Evolutionary conservation across 1,140 invertebrate genomes (phyloP).

Genomic region (Nomia melanderi): DNA sequence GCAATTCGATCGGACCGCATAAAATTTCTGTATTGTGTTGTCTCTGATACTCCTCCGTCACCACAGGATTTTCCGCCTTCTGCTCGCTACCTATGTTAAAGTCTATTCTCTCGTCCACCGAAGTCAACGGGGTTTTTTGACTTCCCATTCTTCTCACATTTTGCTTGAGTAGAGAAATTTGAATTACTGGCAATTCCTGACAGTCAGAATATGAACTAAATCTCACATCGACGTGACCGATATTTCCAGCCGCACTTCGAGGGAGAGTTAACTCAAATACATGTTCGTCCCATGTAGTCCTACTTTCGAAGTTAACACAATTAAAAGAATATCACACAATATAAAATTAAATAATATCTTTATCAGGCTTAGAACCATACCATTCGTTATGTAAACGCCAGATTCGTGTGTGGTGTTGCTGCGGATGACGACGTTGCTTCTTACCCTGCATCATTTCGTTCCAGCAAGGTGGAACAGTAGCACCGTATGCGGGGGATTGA

Average conservation of each 20-base stretch:
- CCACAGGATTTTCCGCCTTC: slow-evolving; percentile 88
- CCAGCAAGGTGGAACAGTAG: slow-evolving; percentile 96
- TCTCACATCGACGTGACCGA: slow-evolving; percentile 93
- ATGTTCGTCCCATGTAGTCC: slow-evolving; percentile 94
- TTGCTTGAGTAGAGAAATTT: slow-evolving; percentile 92
- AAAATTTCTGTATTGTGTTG: slow-evolving; percentile 94
- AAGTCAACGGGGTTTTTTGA: slow-evolving; percentile 74
- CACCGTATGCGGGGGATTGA: slow-evolving; percentile 86
- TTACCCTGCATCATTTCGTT: slow-evolving; percentile 94
- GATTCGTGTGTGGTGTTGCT: slow-evolving; percentile 90
- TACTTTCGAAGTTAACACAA: slow-evolving; percentile 67
- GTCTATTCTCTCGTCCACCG: slow-evolving; percentile 84
- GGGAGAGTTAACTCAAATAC: slow-evolving; percentile 94
- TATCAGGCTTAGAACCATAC: slow-evolving; percentile 73
- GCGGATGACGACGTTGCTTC: slow-evolving; percentile 90
- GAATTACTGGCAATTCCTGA: slow-evolving; percentile 82
- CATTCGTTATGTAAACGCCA: slow-evolving; percentile 93
- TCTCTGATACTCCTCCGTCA: slow-evolving; percentile 90
- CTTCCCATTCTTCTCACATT: slow-evolving; percentile 88
- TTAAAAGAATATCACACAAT: background rate
- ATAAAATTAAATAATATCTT: background rate
- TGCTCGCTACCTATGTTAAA: slow-evolving; percentile 81
- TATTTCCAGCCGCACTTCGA: slow-evolving; percentile 83
- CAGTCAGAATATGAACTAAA: slow-evolving; percentile 90
- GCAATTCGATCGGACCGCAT: slow-evolving; percentile 92